Evolutionary conservation across 2,888 invertebrate genomes (phyloP).

Genomic region (Chalcosyrphus nemorum): DNA sequence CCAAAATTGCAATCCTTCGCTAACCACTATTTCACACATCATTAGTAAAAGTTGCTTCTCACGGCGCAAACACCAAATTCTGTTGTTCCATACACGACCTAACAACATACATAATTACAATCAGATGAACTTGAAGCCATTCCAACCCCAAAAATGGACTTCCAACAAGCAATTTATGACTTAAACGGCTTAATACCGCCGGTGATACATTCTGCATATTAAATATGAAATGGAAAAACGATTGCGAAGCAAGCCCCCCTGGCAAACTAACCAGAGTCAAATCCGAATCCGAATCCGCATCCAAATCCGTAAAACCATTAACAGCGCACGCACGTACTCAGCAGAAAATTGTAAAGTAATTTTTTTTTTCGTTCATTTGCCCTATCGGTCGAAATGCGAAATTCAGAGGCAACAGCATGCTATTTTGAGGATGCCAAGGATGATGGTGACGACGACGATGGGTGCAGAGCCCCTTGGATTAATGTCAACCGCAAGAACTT

Average conservation of each 20-base stretch:
- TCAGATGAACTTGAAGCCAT: slow-evolving; percentile 44
- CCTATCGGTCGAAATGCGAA: slow-evolving; percentile 35
- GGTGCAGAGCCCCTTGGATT: slow-evolving; percentile 45
- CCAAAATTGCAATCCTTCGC: neutral
- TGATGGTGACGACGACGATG: slow-evolving; percentile 13
- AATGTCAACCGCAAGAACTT: slow-evolving; percentile 70
- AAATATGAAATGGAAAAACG: slow-evolving; percentile 58
- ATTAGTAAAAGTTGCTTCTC: neutral
- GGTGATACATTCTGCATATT: slow-evolving; percentile 67
- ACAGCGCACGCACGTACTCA: slow-evolving; percentile 70
- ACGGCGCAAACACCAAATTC: neutral
- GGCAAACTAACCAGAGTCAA: slow-evolving; percentile 49
- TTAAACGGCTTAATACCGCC: slow-evolving; percentile 66
- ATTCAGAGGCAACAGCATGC: slow-evolving; percentile 22
- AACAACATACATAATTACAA: slow-evolving; percentile 32
- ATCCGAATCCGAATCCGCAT: slow-evolving; percentile 52
- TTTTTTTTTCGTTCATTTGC: slow-evolving; percentile 42
- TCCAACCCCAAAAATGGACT: slow-evolving; percentile 59
- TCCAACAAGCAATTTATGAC: slow-evolving; percentile 61
- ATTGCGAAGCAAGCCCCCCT: slow-evolving; percentile 4
- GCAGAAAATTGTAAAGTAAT: slow-evolving; percentile 72
- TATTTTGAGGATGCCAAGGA: slow-evolving; percentile 25
- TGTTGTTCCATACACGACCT: neutral
- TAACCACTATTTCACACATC: neutral
- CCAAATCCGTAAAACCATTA: slow-evolving; percentile 64